Percentiles rank a stretch among this genome's conserved stretches.
Conservation (phyloP, 53 echinoderm and acorn worm genomes). For the Patiria pectinifera region DNA sequence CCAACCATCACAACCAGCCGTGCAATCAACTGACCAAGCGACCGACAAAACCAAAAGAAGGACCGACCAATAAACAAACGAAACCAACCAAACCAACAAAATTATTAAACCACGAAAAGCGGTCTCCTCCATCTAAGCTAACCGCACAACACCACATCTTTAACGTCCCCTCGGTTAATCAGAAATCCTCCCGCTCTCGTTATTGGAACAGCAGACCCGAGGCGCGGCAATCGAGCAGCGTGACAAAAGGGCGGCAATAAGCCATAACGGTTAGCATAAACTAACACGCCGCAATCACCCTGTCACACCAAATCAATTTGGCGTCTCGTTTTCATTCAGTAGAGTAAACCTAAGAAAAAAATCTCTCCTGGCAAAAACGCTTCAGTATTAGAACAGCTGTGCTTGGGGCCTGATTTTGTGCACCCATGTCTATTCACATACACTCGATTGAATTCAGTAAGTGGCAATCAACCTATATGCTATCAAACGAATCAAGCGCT, state of each 20-base stretch:
- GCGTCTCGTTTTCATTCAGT: not conserved
- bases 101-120: no score
- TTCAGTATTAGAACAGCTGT: not conserved
- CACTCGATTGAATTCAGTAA: not conserved
- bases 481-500: not conserved
- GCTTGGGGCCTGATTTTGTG: not conserved
- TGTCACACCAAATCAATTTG: not conserved
- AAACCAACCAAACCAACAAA: not conserved
- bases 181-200: not conserved
- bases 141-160: not conserved
- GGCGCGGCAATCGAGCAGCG: not conserved
- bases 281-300: conserved; percentile 13
- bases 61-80: not conserved
- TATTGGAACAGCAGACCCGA: not conserved
- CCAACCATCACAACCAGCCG: not conserved
- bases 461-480: not conserved
- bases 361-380: not conserved
- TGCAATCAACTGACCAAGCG: not conserved
- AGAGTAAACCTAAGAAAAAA: not conserved
- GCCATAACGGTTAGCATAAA: conserved; percentile 2
- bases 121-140: no score
- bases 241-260: not conserved
- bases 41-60: no score
- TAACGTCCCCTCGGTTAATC: not conserved
- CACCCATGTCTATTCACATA: not conserved